Evolutionary conservation across 2,797 vertebrate genomes (phyloP), one percentile per base, ranked within the genome.

Genomic region (Onychomys torridus): DNA sequence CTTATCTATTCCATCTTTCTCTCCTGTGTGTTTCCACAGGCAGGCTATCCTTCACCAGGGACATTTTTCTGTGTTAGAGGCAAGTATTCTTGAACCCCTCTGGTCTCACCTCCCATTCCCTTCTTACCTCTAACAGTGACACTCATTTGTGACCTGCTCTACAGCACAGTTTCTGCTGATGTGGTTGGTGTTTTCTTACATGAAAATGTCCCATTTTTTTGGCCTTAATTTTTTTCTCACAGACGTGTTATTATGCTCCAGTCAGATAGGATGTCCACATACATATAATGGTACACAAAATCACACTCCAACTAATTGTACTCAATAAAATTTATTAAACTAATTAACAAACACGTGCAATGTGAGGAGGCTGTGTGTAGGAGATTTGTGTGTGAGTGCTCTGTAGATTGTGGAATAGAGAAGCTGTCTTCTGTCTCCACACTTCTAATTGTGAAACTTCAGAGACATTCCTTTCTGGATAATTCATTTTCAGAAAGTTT

Each of bases 401-500:
- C 5, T 77, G 6, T 43, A n/a, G 34, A 59, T 21, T 11, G 8
- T 34, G 5, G 29, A 17, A 65, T 27, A 55, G 9, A 84, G 71
- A 76, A 34, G 17, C 76, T 93, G 69, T 69, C 67, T 75, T 83
- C 57, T 82, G 0, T 40, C 16, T 55, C 37, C 82, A 2, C 95
- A 89, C 63, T 96, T 96, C 89, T 94, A 77, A 55, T n/a, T 93
- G 52, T 89, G 57, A 77, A 92, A 65, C 46, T 92, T 96, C 29
- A 82, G 49, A 97, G 65, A 91, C 90, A 82, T 97, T 93, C 13
- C 69, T 97, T 96, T 96, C 67, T 89, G 16, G 90, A 89, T 84
- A 97, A 97, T 94, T 90, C 52, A 11, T 94, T 93, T 97, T 92
- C 52, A 96, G 59, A 94, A 93, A 93, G 29, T 93, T 95, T 89